Evolutionary conservation across 2,888 invertebrate species (phyloP).

Genomic region (Saturnia japonica): DNA sequence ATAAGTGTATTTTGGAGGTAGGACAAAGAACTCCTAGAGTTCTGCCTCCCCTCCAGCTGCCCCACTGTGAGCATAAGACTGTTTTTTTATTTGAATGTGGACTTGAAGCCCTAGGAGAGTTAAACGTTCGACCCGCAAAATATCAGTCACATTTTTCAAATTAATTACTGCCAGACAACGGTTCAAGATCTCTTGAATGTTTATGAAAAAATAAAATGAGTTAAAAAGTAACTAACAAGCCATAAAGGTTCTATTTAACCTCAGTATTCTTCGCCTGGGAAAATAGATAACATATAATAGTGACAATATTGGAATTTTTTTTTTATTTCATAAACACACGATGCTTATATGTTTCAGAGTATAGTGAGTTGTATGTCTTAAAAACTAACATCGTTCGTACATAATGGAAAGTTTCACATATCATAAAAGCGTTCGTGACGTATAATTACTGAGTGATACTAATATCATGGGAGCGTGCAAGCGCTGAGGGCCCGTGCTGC

Average conservation of each 20-base stretch:
- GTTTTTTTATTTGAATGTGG: too few relatives aligned
- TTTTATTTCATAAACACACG: too few relatives aligned
- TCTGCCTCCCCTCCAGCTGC: too few relatives aligned
- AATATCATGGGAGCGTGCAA: constrained; percentile 14
- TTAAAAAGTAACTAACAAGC: neutral
- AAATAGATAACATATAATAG: too few relatives aligned
- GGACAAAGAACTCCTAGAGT: too few relatives aligned
- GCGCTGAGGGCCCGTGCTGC: constrained; percentile 28
- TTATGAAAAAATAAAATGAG: neutral
- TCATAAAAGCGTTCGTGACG: constrained; percentile 14
- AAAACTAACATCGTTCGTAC: neutral
- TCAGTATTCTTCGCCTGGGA: neutral
- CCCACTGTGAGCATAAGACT: too few relatives aligned
- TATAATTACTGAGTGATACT: constrained; percentile 15
- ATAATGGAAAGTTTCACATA: constrained; percentile 13
- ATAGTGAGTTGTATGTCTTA: neutral
- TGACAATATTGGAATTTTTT: too few relatives aligned
- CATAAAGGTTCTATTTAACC: neutral
- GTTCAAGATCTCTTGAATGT: neutral
- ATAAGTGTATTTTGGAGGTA: too few relatives aligned
- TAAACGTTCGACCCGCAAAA: too few relatives aligned
- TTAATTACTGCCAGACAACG: neutral
- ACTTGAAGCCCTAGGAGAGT: too few relatives aligned
- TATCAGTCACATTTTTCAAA: too few relatives aligned
- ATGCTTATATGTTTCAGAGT: too few relatives aligned